Conservation (phyloP, 2,888 invertebrate species). For the Brachycybe producta region DNA sequence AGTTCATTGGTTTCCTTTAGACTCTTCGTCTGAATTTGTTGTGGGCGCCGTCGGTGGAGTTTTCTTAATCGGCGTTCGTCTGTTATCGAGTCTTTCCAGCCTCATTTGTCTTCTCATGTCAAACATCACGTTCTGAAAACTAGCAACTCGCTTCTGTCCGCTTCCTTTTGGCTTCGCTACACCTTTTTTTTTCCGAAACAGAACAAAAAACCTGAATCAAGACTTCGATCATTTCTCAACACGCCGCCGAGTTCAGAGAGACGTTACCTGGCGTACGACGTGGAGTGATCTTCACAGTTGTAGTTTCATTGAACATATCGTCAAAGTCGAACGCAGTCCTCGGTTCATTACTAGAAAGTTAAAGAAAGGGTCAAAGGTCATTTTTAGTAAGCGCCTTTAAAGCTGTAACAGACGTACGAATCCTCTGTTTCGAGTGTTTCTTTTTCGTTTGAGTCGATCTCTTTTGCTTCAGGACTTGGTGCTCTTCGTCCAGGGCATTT, state of each 20-base stretch:
- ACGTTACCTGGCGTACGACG: slow-evolving; percentile 4
- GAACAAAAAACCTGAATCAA: too few relatives aligned
- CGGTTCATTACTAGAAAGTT: slow-evolving; percentile 2
- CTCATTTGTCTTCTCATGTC: slow-evolving; percentile 13
- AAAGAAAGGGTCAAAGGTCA: neutral
- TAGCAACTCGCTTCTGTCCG: slow-evolving; percentile 9
- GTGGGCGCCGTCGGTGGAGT: too few relatives aligned
- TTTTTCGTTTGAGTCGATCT: slow-evolving; percentile 1
- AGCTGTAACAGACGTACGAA: neutral
- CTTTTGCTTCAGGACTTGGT: slow-evolving; percentile 23
- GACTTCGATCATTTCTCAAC: too few relatives aligned
- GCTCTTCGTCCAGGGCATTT: slow-evolving; percentile 25
- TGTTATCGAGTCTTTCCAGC: slow-evolving; percentile 8
- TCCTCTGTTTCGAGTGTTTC: neutral
- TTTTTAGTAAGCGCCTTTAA: neutral
- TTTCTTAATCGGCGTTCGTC: too few relatives aligned
- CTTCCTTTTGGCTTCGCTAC: slow-evolving; percentile 10
- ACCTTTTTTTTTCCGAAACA: too few relatives aligned
- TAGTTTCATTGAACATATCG: slow-evolving; percentile 7
- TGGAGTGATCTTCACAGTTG: slow-evolving; percentile 6
- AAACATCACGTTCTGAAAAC: slow-evolving; percentile 13
- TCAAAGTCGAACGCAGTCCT: slow-evolving; percentile 12
- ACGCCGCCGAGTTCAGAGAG: too few relatives aligned
- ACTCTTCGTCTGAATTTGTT: too few relatives aligned
- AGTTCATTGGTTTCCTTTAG: too few relatives aligned